A percentile compares a stretch with the other conserved stretches of the same genome.
These are phyloP conservation scores for Nezara viridula DNA, from an alignment of 2,888 invertebrate species.

Conservation along the genomic window DNA sequence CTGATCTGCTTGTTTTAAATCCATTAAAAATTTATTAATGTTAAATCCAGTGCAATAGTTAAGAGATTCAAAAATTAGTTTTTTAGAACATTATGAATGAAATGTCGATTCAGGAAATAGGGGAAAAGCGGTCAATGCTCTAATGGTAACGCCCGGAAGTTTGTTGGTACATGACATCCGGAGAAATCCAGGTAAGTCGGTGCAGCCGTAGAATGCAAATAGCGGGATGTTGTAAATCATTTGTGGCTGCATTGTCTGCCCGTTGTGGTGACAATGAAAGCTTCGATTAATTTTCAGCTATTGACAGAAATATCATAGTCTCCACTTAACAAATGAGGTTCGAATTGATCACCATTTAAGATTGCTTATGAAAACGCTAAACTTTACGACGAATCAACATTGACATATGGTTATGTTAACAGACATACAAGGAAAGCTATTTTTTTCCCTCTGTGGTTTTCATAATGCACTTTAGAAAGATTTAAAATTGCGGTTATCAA, in stretches of 20 bases:
- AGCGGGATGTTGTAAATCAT: not conserved
- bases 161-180: not conserved
- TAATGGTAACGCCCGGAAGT: not conserved
- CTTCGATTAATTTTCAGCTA: not conserved
- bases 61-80: too few relatives aligned
- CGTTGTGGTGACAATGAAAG: not conserved
- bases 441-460: not conserved
- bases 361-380: too few relatives aligned
- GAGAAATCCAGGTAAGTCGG: not conserved
- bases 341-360: too few relatives aligned
- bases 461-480: conserved; percentile 13
- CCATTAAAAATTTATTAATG: too few relatives aligned
- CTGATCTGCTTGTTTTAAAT: too few relatives aligned
- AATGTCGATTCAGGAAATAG: not conserved
- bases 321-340: not conserved
- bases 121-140: not conserved
- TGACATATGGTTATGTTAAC: not conserved
- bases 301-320: not conserved
- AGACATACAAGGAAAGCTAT: not conserved
- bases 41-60: too few relatives aligned
- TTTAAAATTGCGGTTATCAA: not conserved
- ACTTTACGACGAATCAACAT: not conserved
- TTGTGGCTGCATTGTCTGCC: not conserved
- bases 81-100: too few relatives aligned
- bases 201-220: not conserved